These are phyloP conservation scores for Prunella strophiata DNA, from an alignment of 2,797 vertebrate species.

Conservation along the genomic window DNA sequence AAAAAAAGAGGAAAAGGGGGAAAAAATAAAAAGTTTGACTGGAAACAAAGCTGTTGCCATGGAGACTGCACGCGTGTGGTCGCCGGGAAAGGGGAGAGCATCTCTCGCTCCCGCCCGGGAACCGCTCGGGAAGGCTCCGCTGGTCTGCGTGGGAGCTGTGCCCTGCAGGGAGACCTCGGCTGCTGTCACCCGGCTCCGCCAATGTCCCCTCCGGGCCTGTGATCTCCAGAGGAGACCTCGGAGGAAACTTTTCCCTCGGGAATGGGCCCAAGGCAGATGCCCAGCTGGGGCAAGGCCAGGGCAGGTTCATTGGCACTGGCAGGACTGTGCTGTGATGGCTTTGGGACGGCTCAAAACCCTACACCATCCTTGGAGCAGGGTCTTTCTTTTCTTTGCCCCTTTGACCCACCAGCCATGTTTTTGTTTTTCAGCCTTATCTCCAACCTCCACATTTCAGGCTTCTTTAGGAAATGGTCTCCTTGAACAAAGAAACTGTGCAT, in stretches of 20 bases:
- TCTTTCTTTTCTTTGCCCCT: slow-evolving; percentile 1
- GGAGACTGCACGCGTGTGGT: not conserved
- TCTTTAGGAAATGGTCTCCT: not conserved
- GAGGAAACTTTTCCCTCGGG: not conserved
- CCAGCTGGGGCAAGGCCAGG: not conserved
- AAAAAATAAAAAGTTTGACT: not conserved
- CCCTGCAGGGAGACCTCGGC: not conserved
- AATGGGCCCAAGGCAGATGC: not conserved
- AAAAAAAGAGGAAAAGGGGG: fast-evolving
- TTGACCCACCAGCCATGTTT: slow-evolving; percentile 4
- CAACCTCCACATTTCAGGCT: slow-evolving; percentile 10
- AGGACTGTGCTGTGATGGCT: not conserved
- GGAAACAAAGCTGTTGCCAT: slow-evolving; percentile 40
- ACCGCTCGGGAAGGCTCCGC: not conserved
- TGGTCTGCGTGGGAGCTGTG: not conserved
- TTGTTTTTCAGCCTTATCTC: slow-evolving; percentile 62
- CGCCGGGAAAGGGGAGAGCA: not conserved
- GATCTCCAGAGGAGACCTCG: not conserved
- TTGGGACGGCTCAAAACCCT: not conserved
- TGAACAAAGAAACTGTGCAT: slow-evolving; percentile 7
- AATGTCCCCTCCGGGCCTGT: not conserved
- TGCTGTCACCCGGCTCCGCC: not conserved
- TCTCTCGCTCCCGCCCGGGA: not conserved
- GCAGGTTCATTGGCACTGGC: fast-evolving
- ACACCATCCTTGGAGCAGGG: fast-evolving